Conservation (phyloP, 2,888 invertebrate genomes). For the Oithona nana region DNA sequence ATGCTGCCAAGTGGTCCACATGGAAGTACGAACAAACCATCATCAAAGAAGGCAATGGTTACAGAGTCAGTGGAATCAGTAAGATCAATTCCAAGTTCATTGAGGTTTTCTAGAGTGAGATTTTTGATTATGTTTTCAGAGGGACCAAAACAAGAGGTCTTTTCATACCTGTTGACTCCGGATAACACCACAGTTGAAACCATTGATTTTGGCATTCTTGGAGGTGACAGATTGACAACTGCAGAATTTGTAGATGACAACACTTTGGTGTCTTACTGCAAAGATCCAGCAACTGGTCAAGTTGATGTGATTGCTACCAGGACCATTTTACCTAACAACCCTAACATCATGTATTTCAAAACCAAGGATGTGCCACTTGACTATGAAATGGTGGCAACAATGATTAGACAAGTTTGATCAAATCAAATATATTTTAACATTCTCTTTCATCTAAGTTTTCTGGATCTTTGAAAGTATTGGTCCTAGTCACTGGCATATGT, state of each 20-base stretch:
- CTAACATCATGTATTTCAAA: neutral
- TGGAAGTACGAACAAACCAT: constrained; percentile 10
- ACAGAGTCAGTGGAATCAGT: constrained; percentile 2
- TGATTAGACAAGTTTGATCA: neutral
- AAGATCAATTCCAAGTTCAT: neutral
- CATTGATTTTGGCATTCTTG: neutral
- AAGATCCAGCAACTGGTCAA: neutral
- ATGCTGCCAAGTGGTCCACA: neutral
- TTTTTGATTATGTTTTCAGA: neutral
- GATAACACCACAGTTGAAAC: constrained; percentile 2
- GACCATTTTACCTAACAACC: neutral
- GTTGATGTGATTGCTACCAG: neutral
- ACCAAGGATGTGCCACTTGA: neutral
- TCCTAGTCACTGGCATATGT: neutral
- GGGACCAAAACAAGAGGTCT: neutral
- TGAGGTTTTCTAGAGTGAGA: neutral
- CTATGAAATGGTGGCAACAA: neutral
- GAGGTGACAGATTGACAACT: neutral
- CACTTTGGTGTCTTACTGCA: neutral
- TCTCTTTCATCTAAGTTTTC: neutral
- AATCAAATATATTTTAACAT: too few species aligned
- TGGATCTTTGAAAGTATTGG: neutral
- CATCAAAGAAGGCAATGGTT: neutral
- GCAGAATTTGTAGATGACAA: neutral
- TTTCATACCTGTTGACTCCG: neutral